phyloP scores from a whole-genome alignment of 2,113 vertebrate species.

The Turnix velox region DNA sequence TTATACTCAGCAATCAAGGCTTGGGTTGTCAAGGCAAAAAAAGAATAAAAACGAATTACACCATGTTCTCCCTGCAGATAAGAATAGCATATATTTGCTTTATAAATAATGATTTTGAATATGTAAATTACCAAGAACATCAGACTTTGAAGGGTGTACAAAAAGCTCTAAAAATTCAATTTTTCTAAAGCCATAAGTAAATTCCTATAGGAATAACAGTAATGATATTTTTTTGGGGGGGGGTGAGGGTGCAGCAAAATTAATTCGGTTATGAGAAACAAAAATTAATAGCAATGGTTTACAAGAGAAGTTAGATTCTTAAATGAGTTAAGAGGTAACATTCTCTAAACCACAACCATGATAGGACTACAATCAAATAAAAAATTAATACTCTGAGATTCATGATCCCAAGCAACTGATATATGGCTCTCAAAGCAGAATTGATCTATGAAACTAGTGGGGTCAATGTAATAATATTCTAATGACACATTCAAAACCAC shows the following conservation, averaged over 20 bases:
- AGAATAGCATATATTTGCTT: slow-evolving; percentile 7
- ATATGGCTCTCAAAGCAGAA: background rate
- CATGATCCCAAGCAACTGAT: background rate
- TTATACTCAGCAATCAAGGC: slow-evolving; percentile 11
- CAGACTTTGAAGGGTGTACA: background rate
- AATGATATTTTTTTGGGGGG: background rate
- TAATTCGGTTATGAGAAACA: background rate
- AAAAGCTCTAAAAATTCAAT: background rate
- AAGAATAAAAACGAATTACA: background rate
- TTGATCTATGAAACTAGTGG: background rate
- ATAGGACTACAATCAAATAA: background rate
- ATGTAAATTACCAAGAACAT: background rate
- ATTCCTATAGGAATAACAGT: background rate
- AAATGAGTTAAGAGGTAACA: background rate
- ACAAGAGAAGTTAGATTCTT: background rate
- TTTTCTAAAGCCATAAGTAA: background rate
- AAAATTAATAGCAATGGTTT: background rate
- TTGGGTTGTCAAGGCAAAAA: background rate
- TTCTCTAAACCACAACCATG: background rate
- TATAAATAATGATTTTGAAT: background rate
- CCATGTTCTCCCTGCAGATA: background rate
- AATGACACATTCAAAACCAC: background rate
- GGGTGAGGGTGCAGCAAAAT: background rate
- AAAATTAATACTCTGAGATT: background rate
- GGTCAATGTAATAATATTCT: background rate